These are phyloP conservation scores for Peromyscus melanophrys DNA, from an alignment of 2,797 vertebrate species.

Conservation along the genomic window DNA sequence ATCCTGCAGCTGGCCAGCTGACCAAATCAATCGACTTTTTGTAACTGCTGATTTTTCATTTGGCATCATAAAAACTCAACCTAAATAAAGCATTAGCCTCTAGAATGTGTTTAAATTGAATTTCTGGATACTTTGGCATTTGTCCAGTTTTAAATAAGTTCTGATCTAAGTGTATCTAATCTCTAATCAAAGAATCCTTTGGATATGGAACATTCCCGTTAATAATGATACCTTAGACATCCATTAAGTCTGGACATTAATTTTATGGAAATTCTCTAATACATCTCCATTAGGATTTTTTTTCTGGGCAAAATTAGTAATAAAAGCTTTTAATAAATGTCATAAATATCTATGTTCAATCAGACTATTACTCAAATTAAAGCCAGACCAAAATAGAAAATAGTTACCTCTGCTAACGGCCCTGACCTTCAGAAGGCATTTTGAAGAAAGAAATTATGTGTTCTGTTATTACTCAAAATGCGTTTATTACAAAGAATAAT, in stretches of 20 bases:
- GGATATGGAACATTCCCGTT: conserved; percentile 90
- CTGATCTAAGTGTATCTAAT: conserved; percentile 89
- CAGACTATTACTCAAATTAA: conserved; percentile 90
- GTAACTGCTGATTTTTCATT: conserved; percentile 78
- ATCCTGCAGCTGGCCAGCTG: conserved; percentile 65
- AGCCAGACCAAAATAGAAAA: conserved; percentile 91
- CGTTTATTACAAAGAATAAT: conserved; percentile 79
- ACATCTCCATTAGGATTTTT: conserved; percentile 90
- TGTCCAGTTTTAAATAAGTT: conserved; percentile 90
- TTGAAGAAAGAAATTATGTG: conserved; percentile 75
- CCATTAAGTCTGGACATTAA: conserved; percentile 92
- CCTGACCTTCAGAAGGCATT: conserved; percentile 88
- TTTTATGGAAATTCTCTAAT: conserved; percentile 92
- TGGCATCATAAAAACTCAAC: conserved; percentile 74
- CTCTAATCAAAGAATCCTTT: conserved; percentile 89
- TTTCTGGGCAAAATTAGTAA: conserved; percentile 89
- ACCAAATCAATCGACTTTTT: conserved; percentile 78
- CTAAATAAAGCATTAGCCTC: conserved; percentile 90
- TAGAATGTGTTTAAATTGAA: conserved; percentile 91
- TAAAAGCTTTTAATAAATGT: conserved; percentile 91
- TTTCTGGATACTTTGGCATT: conserved; percentile 90
- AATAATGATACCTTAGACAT: conserved; percentile 92
- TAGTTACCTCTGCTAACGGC: conserved; percentile 85
- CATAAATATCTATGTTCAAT: conserved; percentile 91
- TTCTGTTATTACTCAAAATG: conserved; percentile 75